Evolutionary conservation across 2,888 invertebrate species (phyloP), one percentile per base, ranked within the genome.

Genomic region (Prostheceraeus crozeri): DNA sequence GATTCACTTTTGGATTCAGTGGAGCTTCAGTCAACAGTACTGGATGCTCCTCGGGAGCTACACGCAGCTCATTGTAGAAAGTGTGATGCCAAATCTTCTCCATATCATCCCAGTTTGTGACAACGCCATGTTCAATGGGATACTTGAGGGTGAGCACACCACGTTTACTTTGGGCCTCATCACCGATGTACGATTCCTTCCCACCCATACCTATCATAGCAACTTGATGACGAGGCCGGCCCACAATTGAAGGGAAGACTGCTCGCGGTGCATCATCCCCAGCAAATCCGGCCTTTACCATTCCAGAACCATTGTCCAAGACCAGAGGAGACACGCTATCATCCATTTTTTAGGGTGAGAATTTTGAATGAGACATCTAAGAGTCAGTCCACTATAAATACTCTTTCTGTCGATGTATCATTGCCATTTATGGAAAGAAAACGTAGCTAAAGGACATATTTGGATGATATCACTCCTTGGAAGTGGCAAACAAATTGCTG

Each of bases 201-300:
- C 91, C 89, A 70, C 90, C 90, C 90, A 91, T 91, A 77, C 90
- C 91, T 72, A 91, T 90, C 91, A 90, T 91, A 64, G 79, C 78
- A 71, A 78, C 79, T 69, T 82, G 80, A 79, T 87, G 87, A 74
- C 87, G 83, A 70, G 87, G 87, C 78, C 87, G 84, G 77, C 87
- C 87, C 67, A 88, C 87, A 81, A 86, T 85, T 62, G 73, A 73
- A 57, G 76, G 76, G 63, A 72, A 72, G 23, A 72, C 72, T 52
- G 72, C 73, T 46, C 88, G 83, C 52, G 89, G 89, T 62, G 86
- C 87, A 71, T 86, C 84, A 74, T 90, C 89, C 66, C 86, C 87
- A 69, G 88, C 86, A 81, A 87, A 87, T 73, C 88, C 87, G 81
- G 87, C 88, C 78, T 88, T 88, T 84, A 87, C 87, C 86, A 87